These are phyloP conservation scores for Laterallus jamaicensis DNA, from an alignment of 2,113 vertebrate genomes.

Conservation along the genomic window DNA sequence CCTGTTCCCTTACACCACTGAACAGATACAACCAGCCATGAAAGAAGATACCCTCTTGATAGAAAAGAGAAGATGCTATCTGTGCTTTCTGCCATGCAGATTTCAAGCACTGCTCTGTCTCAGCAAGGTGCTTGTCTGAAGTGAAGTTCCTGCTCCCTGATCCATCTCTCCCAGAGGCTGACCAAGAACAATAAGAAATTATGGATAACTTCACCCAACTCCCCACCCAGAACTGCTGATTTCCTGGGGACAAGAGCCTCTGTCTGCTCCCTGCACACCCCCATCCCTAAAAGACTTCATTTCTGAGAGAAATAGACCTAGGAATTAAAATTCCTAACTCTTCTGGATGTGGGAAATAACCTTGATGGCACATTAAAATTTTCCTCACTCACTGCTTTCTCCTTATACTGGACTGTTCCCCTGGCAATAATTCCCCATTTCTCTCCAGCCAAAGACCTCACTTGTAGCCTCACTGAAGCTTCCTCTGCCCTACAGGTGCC, in stretches of 20 bases:
- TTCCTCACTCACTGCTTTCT: not conserved
- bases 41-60: not conserved
- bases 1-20: fast-evolving
- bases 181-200: not conserved
- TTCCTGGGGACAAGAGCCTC: not conserved
- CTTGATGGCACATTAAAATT: not conserved
- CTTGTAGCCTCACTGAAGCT: not conserved
- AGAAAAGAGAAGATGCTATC: not conserved
- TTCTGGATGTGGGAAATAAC: not conserved
- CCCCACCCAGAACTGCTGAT: not conserved
- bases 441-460: not conserved
- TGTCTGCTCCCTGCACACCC: not conserved
- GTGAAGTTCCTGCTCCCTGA: not conserved
- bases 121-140: not conserved
- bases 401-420: not conserved
- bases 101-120: not conserved
- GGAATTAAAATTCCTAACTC: not conserved
- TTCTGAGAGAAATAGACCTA: not conserved
- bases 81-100: not conserved
- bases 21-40: not conserved
- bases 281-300: not conserved
- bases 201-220: not conserved
- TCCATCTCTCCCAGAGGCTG: not conserved
- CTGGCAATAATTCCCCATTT: not conserved
- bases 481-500: not conserved